Base-by-base conservation (phyloP, 2,888 invertebrate genomes). In the Carabus problematicus region DNA sequence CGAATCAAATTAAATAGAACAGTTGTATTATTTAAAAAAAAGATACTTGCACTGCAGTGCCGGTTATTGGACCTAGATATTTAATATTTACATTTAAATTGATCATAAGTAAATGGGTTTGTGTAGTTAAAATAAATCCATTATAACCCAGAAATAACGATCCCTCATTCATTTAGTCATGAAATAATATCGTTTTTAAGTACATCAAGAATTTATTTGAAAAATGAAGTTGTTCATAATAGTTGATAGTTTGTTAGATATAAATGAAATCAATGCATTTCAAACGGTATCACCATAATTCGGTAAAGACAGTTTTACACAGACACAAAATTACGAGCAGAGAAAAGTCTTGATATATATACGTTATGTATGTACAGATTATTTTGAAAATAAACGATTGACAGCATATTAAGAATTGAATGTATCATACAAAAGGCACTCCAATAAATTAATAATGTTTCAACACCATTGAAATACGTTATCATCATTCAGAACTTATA, bases 401-500 rank as follows among this genome's bases (percentile, higher is more conserved):
- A 52, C 18, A 60, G 29, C n/a, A 29, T 19, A 67, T 52, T 42
- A 60, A 45, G 58, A 64, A 70, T 64, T 59, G 58, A 64, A 64
- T 70, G 29, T 70, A 64, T 64, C 47, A 58, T 70, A 59, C 63
- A 64, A 70, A 77, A 77, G 77, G 77, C 77, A 77, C 77, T 77
- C 77, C 74, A 75, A 76, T 75, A 75, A 76, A 75, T 74, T 73
- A 76, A 76, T 73, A 70, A 71, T 71, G 70, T 74, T n/a, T 71
- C 71, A 72, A 68, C 70, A 29, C 29, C 29, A 29, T 29, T 29
- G 29, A 29, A 29, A 29, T 29, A 29, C 29, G 29, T 29, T 29
- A 29, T 29, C 29, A 29, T 29, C 29, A 29, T 29, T 29, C 29
- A 6, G 29, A 29, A 29, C 29, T 29, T 29, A 29, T 29, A 29